Conservation (phyloP, 2,888 invertebrate genomes). For the Embidobia sp. region DNA sequence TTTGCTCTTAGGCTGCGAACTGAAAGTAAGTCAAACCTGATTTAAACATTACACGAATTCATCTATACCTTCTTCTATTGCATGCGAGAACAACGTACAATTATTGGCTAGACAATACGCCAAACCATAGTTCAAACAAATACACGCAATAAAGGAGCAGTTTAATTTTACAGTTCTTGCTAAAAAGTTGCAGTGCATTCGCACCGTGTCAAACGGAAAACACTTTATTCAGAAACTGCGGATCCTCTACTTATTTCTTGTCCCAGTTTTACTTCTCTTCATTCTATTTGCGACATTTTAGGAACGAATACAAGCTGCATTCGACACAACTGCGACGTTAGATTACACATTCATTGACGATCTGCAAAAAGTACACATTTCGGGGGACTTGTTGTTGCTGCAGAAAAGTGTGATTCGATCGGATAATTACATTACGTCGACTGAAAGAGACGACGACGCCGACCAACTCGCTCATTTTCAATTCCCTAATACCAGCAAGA, state of each 20-base stretch:
- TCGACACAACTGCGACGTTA: conserved; percentile 75
- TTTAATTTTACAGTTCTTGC: no score
- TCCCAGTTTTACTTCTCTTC: conserved; percentile 26
- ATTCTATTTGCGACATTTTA: conserved; percentile 62
- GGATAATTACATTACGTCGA: conserved; percentile 71
- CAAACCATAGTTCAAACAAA: no score
- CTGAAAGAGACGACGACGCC: conserved; percentile 71
- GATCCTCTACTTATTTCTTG: conserved; percentile 23
- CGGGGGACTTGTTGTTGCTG: conserved; percentile 74
- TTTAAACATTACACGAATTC: not conserved
- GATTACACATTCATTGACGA: conserved; percentile 71
- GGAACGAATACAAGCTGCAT: conserved; percentile 72
- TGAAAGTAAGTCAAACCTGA: conserved; percentile 71
- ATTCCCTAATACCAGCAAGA: conserved; percentile 72
- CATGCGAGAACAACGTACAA: no score
- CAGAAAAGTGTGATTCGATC: conserved; percentile 73
- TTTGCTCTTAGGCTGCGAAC: conserved; percentile 76
- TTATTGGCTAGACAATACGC: no score
- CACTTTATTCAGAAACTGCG: conserved; percentile 6
- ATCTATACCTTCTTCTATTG: no score
- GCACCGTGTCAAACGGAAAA: no score
- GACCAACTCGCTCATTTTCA: conserved; percentile 69
- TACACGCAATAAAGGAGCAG: no score
- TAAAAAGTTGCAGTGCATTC: not conserved
- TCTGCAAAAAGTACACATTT: conserved; percentile 73